Base-by-base conservation (phyloP, 1,140 invertebrate species). In the Drosophila tropicalis region DNA sequence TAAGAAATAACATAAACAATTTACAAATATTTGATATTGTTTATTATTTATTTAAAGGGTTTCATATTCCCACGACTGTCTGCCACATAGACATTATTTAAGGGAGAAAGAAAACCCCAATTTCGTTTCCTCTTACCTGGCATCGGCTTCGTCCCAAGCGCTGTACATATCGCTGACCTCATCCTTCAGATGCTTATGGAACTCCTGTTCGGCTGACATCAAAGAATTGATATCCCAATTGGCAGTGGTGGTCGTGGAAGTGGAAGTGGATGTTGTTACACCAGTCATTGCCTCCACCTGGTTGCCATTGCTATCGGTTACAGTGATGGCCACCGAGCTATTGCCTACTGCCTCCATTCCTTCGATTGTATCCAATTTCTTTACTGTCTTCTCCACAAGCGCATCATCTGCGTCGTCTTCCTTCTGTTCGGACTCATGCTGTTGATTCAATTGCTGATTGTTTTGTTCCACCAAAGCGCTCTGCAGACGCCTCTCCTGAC, bases 71-170 rank as follows among this genome's bases (percentile, higher is more conserved):
- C 22, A 3, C 2, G 22, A 25, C 22, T 25, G 22, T 25, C 22
- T 25, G 22, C 22, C 2, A n/a, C 22, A 25, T 25, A 1, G 1
- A 25, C 22, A 25, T 25, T 25, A n/a, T 25, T 3, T 29, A 29
- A 6, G 9, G 9, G 10, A 36, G 2, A 36, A 3, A 12, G 9
- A 36, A 9, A 9, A n/a, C n/a, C n/a, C 34, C 9, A 5, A 36
- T 10, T 36, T 10, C 12, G 36, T 39, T 39, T 13, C 12, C 12
- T 60, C 94, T 94, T 90, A 97, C 96, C 95, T 94, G 92, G 95
- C 94, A 92, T 95, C 94, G 0, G 94, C 94, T 69, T 96, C 95
- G 70, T 97, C 96, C 95, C 96, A 97, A 22, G 95, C 93, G 29
- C 95, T 93, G 72, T 97, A 96, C 72, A 97, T 93, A 56, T 96